These are phyloP conservation scores for Podocnemis expansa DNA, from an alignment of 2,113 vertebrate genomes.

Conservation along the genomic window DNA sequence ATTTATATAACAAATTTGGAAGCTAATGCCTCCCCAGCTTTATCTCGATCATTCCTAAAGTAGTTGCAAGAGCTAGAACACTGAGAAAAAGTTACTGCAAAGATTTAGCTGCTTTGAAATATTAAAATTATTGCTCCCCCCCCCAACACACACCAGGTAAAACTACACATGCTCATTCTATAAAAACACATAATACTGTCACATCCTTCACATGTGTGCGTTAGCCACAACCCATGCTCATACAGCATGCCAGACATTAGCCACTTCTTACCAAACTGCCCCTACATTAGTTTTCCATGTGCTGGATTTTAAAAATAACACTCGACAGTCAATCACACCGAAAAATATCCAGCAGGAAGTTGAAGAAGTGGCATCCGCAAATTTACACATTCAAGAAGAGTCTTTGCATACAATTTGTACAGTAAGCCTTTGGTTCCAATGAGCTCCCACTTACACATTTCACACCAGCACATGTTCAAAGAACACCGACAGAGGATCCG, in stretches of 20 bases:
- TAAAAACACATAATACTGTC: slow-evolving; percentile 8
- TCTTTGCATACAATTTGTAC: slow-evolving; percentile 23
- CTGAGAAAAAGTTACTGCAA: not conserved
- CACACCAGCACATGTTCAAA: not conserved
- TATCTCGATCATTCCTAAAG: slow-evolving; percentile 21
- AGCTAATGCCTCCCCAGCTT: not conserved
- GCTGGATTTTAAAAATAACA: slow-evolving; percentile 58
- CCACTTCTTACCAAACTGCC: slow-evolving; percentile 41
- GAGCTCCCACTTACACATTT: slow-evolving; percentile 12
- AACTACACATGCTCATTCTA: not conserved
- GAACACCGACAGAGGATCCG: not conserved
- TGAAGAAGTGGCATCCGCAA: not conserved
- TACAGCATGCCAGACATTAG: slow-evolving; percentile 53
- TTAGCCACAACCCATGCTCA: slow-evolving; percentile 9
- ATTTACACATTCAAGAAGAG: not conserved
- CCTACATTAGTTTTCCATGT: slow-evolving; percentile 46
- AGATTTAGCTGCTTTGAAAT: not conserved
- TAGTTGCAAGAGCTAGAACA: not conserved
- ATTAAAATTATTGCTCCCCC: fast-evolving
- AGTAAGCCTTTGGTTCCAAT: not conserved
- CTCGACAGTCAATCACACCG: not conserved
- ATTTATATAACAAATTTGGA: not conserved
- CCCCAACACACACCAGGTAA: not conserved
- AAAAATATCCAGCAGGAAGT: slow-evolving; percentile 22
- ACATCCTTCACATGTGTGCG: not conserved